phyloP scores from a whole-genome alignment of 1,140 invertebrate genomes.

The Holcopasites calliopsidis region DNA sequence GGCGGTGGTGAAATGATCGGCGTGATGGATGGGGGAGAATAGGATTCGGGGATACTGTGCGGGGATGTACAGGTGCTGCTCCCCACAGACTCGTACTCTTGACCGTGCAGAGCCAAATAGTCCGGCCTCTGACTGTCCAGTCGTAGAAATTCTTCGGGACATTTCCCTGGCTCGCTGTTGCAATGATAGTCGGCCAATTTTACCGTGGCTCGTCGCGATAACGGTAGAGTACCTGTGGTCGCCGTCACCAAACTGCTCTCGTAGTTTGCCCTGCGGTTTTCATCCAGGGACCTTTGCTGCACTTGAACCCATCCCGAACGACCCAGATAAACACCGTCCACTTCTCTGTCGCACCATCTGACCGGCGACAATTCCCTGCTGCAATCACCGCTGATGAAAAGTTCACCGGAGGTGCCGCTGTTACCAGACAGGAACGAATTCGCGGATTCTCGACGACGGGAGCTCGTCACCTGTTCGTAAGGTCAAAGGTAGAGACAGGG shows the following conservation, averaged over 20 bases:
- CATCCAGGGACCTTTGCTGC: slow-evolving; percentile 81
- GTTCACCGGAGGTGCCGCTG: slow-evolving; percentile 75
- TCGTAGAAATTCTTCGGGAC: slow-evolving; percentile 62
- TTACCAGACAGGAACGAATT: slow-evolving; percentile 72
- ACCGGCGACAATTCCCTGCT: slow-evolving; percentile 82
- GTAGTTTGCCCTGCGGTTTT: slow-evolving; percentile 77
- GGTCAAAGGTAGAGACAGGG: background rate
- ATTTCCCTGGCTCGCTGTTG: slow-evolving; percentile 81
- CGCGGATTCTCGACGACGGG: slow-evolving; percentile 63
- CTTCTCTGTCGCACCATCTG: slow-evolving; percentile 82
- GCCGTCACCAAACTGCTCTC: slow-evolving; percentile 65
- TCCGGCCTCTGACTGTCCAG: slow-evolving; percentile 72
- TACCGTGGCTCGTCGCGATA: slow-evolving; percentile 74
- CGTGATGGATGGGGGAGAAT: slow-evolving; percentile 81
- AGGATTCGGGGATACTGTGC: slow-evolving; percentile 77
- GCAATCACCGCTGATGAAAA: slow-evolving; percentile 75
- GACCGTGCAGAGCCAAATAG: slow-evolving; percentile 74
- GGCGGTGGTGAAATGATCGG: slow-evolving; percentile 83
- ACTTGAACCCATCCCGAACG: slow-evolving; percentile 83
- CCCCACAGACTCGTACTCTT: slow-evolving; percentile 70
- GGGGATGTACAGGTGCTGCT: slow-evolving; percentile 74
- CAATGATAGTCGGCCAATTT: slow-evolving; percentile 82
- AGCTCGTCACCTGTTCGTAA: slow-evolving; percentile 51
- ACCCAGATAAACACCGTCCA: slow-evolving; percentile 82
- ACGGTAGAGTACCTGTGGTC: slow-evolving; percentile 69